phyloP scores from a whole-genome alignment of 2,797 vertebrate species.

The Manis javanica region DNA sequence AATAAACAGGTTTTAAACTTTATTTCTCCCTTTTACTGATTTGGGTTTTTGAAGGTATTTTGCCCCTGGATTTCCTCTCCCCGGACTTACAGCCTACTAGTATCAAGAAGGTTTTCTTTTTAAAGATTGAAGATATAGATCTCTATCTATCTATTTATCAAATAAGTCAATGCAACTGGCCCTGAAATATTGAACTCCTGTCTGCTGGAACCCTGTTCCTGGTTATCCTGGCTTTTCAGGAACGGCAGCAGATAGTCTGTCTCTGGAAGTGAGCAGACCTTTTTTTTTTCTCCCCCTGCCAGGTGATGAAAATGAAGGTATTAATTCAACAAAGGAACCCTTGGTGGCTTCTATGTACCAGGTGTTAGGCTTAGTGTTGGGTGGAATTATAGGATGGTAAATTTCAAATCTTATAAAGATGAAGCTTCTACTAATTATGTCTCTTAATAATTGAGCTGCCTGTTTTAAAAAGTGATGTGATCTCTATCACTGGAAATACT shows the following conservation, averaged over 20 bases:
- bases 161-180: background rate
- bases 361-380: background rate
- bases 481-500: background rate
- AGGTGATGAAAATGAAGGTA: background rate
- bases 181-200: background rate
- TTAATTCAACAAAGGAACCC: background rate
- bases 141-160: background rate
- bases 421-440: background rate
- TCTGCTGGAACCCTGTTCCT: background rate
- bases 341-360: background rate
- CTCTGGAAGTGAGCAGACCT: background rate
- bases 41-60: no score
- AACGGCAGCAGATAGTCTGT: background rate
- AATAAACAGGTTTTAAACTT: no score
- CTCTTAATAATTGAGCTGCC: background rate
- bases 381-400: background rate
- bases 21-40: no score
- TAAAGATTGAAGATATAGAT: background rate
- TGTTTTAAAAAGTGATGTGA: background rate
- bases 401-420: background rate
- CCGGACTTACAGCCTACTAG: background rate
- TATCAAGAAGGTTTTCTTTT: background rate
- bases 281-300: background rate
- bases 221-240: background rate
- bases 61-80: no score